Evolutionary conservation across 2,797 vertebrate genomes (phyloP).

Genomic region (Cygnus olor): DNA sequence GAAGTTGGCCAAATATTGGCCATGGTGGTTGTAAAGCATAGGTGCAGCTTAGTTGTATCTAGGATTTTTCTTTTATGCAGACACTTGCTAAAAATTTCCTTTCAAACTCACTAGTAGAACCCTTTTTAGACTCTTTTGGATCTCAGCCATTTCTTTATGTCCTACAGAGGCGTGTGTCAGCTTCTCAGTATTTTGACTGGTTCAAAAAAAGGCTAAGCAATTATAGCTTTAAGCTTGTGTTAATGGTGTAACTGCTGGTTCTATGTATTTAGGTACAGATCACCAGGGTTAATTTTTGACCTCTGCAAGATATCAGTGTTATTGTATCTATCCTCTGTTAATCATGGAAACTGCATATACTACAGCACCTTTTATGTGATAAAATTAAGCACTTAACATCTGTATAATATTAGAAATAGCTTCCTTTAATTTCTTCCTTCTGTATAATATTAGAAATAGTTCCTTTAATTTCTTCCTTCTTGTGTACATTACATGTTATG

Average conservation of each 20-base stretch:
- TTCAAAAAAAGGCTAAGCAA: neutral
- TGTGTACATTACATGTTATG: neutral
- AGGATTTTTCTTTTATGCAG: neutral
- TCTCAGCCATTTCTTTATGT: neutral
- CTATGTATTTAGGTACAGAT: neutral
- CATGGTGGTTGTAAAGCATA: neutral
- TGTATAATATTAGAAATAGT: neutral
- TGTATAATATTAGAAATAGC: neutral
- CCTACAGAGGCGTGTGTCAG: neutral
- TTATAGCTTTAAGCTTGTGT: neutral
- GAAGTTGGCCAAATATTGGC: neutral
- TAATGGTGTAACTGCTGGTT: neutral
- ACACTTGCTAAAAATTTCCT: neutral
- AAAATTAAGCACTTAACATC: neutral
- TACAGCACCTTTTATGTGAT: neutral
- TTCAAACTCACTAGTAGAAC: neutral
- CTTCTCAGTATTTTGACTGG: neutral
- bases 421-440: neutral
- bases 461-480: neutral
- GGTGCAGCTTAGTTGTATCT: neutral
- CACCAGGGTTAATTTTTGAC: neutral
- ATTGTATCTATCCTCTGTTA: neutral
- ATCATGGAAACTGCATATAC: neutral
- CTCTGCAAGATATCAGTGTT: neutral
- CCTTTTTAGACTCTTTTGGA: neutral